Evolutionary conservation across 1,140 invertebrate species (phyloP).

Genomic region (Pentalonia nigronervosa): DNA sequence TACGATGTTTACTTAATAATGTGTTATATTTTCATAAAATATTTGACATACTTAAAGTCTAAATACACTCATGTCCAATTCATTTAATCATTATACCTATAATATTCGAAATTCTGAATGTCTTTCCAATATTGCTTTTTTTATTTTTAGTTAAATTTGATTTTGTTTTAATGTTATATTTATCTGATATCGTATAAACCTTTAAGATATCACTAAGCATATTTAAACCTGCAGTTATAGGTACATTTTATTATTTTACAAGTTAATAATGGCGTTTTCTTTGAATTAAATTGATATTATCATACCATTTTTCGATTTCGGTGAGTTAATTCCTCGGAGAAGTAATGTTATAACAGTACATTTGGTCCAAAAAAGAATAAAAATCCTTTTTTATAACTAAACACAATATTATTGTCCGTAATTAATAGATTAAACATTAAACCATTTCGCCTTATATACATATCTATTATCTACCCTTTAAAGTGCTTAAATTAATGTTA

Average conservation of each 20-base stretch:
- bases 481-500: not conserved
- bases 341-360: not conserved
- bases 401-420: not conserved
- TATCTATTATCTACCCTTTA: not conserved
- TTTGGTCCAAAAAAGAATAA: not conserved
- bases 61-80: not conserved
- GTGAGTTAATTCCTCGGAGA: not conserved
- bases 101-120: not conserved
- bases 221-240: not conserved
- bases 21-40: not conserved
- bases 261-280: not conserved
- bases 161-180: not conserved
- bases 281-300: constrained; percentile 1
- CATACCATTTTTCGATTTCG: not conserved
- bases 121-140: not conserved
- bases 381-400: not conserved
- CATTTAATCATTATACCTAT: not conserved
- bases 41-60: not conserved
- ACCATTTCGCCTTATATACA: no score
- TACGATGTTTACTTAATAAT: not conserved
- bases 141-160: not conserved
- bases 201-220: not conserved
- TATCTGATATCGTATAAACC: not conserved
- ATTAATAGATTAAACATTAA: not conserved
- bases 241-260: not conserved